Percentiles rank a stretch among this genome's conserved stretches.
phyloP scores from a whole-genome alignment of 1,140 invertebrate species.

The Calycopis cecrops region DNA sequence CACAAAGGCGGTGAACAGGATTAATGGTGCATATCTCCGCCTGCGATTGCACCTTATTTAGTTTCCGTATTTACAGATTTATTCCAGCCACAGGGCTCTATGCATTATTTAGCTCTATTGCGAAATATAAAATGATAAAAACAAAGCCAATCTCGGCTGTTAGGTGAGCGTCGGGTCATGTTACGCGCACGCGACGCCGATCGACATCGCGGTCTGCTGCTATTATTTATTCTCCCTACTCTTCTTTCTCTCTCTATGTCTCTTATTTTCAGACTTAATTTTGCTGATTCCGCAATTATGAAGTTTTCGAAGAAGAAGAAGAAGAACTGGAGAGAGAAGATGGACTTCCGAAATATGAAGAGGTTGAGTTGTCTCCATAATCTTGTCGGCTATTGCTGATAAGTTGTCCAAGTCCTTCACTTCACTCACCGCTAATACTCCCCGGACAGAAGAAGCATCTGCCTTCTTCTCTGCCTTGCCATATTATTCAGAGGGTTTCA shows the following conservation, averaged over 20 bases:
- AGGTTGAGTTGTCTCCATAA: slow-evolving; percentile 7
- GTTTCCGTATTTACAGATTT: slow-evolving; percentile 1
- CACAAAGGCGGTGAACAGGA: not conserved
- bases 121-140: not conserved
- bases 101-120: slow-evolving; percentile 2
- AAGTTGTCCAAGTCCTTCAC: not conserved
- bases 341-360: not conserved
- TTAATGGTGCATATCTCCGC: not conserved
- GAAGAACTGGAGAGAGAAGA: too few species aligned
- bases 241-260: too few species aligned
- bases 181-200: too few species aligned
- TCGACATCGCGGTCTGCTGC: too few species aligned
- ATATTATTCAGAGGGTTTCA: not conserved
- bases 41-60: not conserved
- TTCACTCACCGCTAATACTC: too few species aligned
- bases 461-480: too few species aligned
- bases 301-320: not conserved
- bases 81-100: not conserved
- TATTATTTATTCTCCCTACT: too few species aligned
- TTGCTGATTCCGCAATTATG: too few species aligned
- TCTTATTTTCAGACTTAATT: slow-evolving; percentile 11
- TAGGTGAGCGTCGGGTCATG: not conserved
- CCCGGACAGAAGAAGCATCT: not conserved
- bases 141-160: not conserved
- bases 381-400: not conserved